Evolutionary conservation across 2,797 vertebrate species (phyloP).

Genomic region (Hyperoplus immaculatus): DNA sequence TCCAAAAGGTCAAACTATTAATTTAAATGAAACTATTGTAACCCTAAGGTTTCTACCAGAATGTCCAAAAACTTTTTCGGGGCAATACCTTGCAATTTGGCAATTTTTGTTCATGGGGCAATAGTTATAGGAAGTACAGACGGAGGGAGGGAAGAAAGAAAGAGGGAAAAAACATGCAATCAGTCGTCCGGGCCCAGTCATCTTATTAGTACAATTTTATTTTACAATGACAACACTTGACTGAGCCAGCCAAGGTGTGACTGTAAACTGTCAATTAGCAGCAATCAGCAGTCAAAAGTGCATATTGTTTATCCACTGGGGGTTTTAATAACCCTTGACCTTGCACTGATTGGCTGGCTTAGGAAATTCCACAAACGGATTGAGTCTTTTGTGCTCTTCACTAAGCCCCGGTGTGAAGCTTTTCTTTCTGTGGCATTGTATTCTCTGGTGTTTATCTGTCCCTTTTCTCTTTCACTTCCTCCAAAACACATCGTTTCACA

Average conservation of each 20-base stretch:
- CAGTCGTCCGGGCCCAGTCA: neutral
- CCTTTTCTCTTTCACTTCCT: constrained; percentile 64
- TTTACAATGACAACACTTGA: constrained; percentile 32
- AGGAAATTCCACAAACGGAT: constrained; percentile 66
- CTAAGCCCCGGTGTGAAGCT: constrained; percentile 36
- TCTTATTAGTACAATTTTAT: constrained; percentile 23
- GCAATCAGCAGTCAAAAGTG: constrained; percentile 37
- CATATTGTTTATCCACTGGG: constrained; percentile 31
- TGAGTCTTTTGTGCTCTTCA: constrained; percentile 41
- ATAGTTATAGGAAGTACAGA: neutral
- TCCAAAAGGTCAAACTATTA: neutral
- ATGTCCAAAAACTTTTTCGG: neutral
- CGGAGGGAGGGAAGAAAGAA: neutral
- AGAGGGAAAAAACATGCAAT: constrained; percentile 13
- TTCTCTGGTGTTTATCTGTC: constrained; percentile 53
- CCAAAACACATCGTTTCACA: constrained; percentile 44
- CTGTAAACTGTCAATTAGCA: constrained; percentile 50
- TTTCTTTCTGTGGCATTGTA: constrained; percentile 55
- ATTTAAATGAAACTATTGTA: neutral
- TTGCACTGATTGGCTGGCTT: constrained; percentile 60
- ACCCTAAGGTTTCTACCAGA: neutral
- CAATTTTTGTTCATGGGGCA: neutral
- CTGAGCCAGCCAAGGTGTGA: constrained; percentile 17
- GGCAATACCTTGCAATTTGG: neutral
- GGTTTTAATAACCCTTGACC: constrained; percentile 68